Evolutionary conservation across 2,113 vertebrate genomes (phyloP).

Genomic region (Cygnus buccinator): DNA sequence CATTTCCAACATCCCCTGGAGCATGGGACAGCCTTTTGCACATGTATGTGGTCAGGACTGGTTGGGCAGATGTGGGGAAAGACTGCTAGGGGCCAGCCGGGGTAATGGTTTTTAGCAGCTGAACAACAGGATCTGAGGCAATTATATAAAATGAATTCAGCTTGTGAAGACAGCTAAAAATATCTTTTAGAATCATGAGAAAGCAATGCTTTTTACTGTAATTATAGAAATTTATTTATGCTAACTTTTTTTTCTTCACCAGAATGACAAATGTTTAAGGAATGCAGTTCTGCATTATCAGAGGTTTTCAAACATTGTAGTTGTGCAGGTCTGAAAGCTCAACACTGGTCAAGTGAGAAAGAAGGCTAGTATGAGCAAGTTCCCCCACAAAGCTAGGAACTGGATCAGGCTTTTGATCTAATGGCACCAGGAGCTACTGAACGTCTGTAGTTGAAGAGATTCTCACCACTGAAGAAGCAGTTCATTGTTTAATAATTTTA

Average conservation of each 20-base stretch:
- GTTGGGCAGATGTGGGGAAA: conserved; percentile 3
- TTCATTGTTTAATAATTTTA: conserved; percentile 36
- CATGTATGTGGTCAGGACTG: background rate
- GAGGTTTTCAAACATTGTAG: background rate
- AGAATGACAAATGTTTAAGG: background rate
- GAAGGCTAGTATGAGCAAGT: background rate
- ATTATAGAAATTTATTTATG: background rate
- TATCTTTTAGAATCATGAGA: background rate
- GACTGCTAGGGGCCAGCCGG: background rate
- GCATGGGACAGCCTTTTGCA: background rate
- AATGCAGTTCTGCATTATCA: background rate
- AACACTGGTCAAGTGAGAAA: background rate
- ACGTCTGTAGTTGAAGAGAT: background rate
- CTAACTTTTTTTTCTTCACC: background rate
- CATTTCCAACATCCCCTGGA: conserved; percentile 21
- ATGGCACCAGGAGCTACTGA: background rate
- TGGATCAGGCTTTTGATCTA: background rate
- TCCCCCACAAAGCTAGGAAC: background rate
- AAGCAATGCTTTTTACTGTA: conserved; percentile 1
- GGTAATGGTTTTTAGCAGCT: conserved; percentile 52
- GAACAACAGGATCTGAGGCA: background rate
- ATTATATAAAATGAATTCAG: conserved; percentile 45
- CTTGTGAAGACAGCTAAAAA: conserved; percentile 28
- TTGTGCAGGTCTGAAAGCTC: background rate
- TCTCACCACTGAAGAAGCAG: conserved; percentile 14